Base-by-base conservation (phyloP, 2,113 vertebrate species). In the Tichodroma muraria region DNA sequence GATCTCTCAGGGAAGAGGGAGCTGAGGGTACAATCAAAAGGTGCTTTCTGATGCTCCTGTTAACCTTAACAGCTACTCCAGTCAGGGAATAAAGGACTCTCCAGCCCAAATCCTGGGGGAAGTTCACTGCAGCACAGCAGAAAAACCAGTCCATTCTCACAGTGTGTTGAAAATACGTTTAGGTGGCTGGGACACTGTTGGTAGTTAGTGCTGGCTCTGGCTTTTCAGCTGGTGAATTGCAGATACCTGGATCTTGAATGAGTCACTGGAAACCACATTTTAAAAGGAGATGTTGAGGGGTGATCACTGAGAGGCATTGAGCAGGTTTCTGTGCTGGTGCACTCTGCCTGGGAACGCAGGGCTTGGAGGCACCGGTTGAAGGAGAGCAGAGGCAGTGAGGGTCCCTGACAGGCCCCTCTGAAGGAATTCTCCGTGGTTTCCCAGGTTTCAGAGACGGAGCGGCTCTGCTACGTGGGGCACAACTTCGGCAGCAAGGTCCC, bases 371-470 rank as follows among this genome's bases (percentile, higher is more conserved):
- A 3, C 3, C n/a, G n/a, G n/a, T n/a, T n/a, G n/a, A 28, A 12
- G 44, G 52, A 28, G 24, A 13, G 33, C 3, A 3, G 42, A 6
- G 72, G 44, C 27, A 60, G 15, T 9, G 20, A 4, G 24, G n/a
- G 12, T 42, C 66, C 4, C n/a, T 42, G 20, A 11, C 10, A 52
- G 37, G 42, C 44, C 18, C 14, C 22, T 27, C 3, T 24, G 21
- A 50, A 37, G 16, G 40, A 11, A 30, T 17, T 70, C 65, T 23
- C 56, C 8, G 5, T 42, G 64, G 4, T 38, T 80, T 90, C 97
- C 76, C 88, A 99, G 99, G 98, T 98, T 42, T 98, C 98, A 4
- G 98, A 99, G 96, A 98, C 99, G 7, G 98, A 99, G 42, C 97
- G 98, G 60, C 97, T 99, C 80, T 98, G 96, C 4, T 99, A 99